phyloP scores from a whole-genome alignment of 1,140 invertebrate genomes.

The Heliconius hermathena region DNA sequence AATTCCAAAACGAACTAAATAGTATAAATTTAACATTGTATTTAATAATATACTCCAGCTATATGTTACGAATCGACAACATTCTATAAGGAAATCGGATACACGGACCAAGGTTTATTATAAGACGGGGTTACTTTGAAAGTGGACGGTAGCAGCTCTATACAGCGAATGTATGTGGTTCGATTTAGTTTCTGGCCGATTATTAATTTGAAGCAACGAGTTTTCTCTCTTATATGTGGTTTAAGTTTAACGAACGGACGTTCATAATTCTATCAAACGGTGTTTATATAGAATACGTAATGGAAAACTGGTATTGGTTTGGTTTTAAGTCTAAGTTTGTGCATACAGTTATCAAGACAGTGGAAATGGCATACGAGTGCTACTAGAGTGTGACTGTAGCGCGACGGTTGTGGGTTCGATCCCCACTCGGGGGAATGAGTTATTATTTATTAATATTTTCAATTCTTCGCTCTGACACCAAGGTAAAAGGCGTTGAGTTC shows the following conservation, averaged over 20 bases:
- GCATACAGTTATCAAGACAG: no score
- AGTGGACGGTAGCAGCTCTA: slow-evolving; percentile 30
- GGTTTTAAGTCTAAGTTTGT: no score
- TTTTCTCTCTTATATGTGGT: slow-evolving; percentile 32
- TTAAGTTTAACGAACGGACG: neutral
- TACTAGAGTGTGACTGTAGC: no score
- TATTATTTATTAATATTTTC: no score
- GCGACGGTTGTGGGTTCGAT: no score
- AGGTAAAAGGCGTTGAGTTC: no score
- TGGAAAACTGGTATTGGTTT: neutral
- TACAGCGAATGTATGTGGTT: slow-evolving; percentile 46
- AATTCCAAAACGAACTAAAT: neutral
- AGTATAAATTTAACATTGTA: neutral
- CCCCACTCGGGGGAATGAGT: no score
- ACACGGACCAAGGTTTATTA: slow-evolving; percentile 45
- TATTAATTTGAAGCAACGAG: slow-evolving; percentile 49
- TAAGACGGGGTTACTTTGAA: slow-evolving; percentile 19
- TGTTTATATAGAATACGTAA: slow-evolving; percentile 1
- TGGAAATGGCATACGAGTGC: no score
- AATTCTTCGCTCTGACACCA: no score
- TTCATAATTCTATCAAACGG: neutral
- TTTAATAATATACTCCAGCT: neutral
- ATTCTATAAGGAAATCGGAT: slow-evolving; percentile 46
- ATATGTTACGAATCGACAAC: neutral
- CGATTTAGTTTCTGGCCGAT: slow-evolving; percentile 46